These are phyloP conservation scores for Dipodomys spectabilis DNA, from an alignment of 2,113 vertebrate species.

Conservation along the genomic window DNA sequence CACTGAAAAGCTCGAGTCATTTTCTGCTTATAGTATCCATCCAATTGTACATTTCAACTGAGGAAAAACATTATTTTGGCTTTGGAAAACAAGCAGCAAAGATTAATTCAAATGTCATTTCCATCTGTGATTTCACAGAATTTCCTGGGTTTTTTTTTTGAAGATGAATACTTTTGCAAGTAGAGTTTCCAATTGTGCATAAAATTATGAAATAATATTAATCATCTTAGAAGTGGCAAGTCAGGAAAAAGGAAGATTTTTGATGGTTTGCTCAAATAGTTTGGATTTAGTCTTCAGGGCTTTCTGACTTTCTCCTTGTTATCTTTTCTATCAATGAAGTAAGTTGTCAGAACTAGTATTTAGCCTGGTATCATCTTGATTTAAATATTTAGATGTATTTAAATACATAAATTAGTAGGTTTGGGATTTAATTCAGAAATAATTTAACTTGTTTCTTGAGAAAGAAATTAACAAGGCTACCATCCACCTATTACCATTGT, in stretches of 20 bases:
- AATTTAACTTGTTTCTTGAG: conserved; percentile 23
- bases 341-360: background rate
- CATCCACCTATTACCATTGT: background rate
- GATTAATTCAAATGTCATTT: background rate
- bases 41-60: conserved; percentile 12
- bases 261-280: background rate
- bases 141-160: background rate
- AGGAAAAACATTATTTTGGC: conserved; percentile 5
- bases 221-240: background rate
- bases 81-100: conserved; percentile 9
- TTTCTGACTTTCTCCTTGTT: background rate
- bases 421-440: conserved; percentile 45
- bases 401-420: conserved; percentile 27
- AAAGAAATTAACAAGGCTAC: background rate
- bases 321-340: background rate
- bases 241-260: background rate
- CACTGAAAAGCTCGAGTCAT: background rate
- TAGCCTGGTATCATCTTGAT: background rate
- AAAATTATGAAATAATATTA: conserved; percentile 12
- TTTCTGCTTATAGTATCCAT: background rate
- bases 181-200: conserved; percentile 19
- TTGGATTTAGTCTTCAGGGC: background rate
- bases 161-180: background rate
- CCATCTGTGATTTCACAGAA: background rate
- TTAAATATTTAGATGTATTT: background rate